phyloP scores from a whole-genome alignment of 2,797 vertebrate species.

The Acridotheres tristis region DNA sequence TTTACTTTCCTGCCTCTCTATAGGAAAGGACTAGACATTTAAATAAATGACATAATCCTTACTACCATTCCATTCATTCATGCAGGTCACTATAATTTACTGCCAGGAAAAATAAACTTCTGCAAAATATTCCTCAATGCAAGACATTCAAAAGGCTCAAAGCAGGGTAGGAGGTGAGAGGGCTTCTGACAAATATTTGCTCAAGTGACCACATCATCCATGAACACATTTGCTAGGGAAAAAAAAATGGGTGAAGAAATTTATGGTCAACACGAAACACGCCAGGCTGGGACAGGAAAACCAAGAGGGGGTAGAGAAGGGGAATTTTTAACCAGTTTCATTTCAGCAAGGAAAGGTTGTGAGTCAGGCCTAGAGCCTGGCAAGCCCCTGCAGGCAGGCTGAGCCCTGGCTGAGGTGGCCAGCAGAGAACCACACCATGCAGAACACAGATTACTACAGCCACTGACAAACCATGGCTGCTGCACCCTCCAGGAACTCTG shows the following conservation, averaged over 20 bases:
- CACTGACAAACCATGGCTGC: not conserved
- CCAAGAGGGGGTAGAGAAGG: not conserved
- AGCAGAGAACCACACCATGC: not conserved
- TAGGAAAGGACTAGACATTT: conserved; percentile 63
- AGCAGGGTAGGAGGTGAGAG: conserved; percentile 21
- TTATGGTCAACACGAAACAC: not conserved
- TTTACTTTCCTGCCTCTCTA: conserved; percentile 54
- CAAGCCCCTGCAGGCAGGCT: not conserved
- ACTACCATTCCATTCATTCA: conserved; percentile 70
- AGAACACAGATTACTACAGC: not conserved
- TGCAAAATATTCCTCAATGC: conserved; percentile 58
- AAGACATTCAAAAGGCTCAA: conserved; percentile 50
- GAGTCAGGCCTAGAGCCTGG: not conserved
- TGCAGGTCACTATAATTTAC: conserved; percentile 48
- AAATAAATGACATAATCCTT: conserved; percentile 70
- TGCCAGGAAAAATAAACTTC: conserved; percentile 69
- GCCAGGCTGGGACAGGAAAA: not conserved
- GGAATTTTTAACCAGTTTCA: not conserved
- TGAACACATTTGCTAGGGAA: not conserved
- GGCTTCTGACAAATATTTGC: conserved; percentile 64
- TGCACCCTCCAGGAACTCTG: conserved; percentile 44
- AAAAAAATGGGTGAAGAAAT: conserved; percentile 19
- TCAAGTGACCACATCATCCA: conserved; percentile 8
- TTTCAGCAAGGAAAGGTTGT: not conserved
- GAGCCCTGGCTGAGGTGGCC: not conserved